These are phyloP conservation scores for Eubasilissa splendida DNA, from an alignment of 2,888 invertebrate species.

Conservation along the genomic window DNA sequence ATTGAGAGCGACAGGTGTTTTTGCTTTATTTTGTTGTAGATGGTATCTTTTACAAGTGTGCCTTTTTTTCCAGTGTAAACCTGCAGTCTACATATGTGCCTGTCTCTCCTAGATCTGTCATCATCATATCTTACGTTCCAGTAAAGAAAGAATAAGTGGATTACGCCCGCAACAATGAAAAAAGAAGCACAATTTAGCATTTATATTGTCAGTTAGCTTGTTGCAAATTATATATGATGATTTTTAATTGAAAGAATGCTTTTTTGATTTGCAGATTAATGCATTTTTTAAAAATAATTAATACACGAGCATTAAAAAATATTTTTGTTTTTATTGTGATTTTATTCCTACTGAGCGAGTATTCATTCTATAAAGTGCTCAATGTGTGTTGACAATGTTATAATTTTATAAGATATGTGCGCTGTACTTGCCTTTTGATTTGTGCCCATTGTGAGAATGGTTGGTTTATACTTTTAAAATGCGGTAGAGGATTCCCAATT, in stretches of 20 bases:
- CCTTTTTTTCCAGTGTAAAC: slow-evolving; percentile 72
- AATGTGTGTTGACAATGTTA: no score
- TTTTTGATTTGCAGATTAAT: slow-evolving; percentile 17
- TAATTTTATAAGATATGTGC: no score
- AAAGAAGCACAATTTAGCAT: slow-evolving; percentile 21
- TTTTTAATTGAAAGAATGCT: slow-evolving; percentile 1
- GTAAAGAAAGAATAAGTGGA: slow-evolving; percentile 60
- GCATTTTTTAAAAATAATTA: slow-evolving; percentile 9
- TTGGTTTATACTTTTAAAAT: no score
- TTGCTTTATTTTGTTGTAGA: slow-evolving; percentile 11
- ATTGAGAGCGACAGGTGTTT: slow-evolving; percentile 16
- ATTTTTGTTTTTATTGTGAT: slow-evolving; percentile 6
- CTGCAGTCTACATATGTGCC: slow-evolving; percentile 71
- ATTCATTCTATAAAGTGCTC: no score
- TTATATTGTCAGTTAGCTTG: slow-evolving; percentile 20
- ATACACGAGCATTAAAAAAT: slow-evolving; percentile 15
- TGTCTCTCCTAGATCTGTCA: slow-evolving; percentile 76
- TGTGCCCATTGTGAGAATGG: no score
- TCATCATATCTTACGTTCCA: slow-evolving; percentile 82
- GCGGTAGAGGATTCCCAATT: no score
- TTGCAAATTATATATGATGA: background rate
- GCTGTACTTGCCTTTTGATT: no score
- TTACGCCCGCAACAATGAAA: background rate
- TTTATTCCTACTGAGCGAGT: background rate
- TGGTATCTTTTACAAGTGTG: slow-evolving; percentile 19